A percentile compares a stretch with the other conserved stretches of the same genome.
Conservation (phyloP, 1,140 invertebrate species). For the Galleria mellonella region DNA sequence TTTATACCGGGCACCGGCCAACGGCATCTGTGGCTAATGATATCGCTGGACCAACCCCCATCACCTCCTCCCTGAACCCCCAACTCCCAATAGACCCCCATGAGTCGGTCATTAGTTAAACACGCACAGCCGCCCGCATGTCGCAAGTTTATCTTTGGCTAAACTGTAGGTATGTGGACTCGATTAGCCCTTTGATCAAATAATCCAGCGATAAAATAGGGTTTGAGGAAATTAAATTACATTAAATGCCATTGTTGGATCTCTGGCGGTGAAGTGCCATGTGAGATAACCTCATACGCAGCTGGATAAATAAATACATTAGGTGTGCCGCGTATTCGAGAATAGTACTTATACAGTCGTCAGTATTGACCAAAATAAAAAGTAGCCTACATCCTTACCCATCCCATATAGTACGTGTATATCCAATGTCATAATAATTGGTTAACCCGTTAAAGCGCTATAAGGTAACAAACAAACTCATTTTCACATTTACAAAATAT, state of each 20-base stretch:
- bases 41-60: conserved; percentile 44
- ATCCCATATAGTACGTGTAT: too few species aligned
- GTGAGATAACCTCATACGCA: conserved; percentile 5
- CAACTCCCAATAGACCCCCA: conserved; percentile 29
- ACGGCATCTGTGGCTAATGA: conserved; percentile 71
- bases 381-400: too few species aligned
- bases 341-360: conserved; percentile 7
- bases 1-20: conserved; percentile 62
- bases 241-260: conserved; percentile 59
- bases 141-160: conserved; percentile 71
- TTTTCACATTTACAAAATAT: too few species aligned
- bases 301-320: not conserved
- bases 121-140: conserved; percentile 69
- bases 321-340: conserved; percentile 1
- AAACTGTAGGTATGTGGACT: conserved; percentile 66
- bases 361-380: too few species aligned
- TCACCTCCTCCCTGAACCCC: conserved; percentile 1
- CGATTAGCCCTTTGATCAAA: conserved; percentile 74
- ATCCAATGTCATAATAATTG: too few species aligned
- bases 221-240: conserved; percentile 71
- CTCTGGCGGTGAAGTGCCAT: not conserved
- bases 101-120: conserved; percentile 72
- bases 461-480: too few species aligned
- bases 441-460: too few species aligned
- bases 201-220: conserved; percentile 70